A percentile compares a stretch with the other conserved stretches of the same genome.
Conservation (phyloP, 2,888 invertebrate species). For the Lycaena phlaeas region DNA sequence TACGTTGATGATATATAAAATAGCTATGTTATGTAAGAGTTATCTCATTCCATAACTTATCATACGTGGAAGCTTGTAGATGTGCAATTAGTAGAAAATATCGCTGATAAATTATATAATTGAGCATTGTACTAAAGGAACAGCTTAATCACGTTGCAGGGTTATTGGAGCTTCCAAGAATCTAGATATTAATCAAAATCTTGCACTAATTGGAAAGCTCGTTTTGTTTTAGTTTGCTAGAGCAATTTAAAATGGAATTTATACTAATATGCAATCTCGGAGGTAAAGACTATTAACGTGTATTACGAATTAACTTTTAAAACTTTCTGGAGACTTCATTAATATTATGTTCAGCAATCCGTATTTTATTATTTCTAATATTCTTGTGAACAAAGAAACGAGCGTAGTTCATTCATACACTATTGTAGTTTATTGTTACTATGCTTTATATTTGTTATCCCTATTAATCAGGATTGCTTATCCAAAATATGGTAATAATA, state of each 20-base stretch:
- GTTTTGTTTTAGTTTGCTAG: slow-evolving; percentile 30
- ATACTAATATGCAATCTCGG: slow-evolving; percentile 6
- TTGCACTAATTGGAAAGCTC: slow-evolving; percentile 65
- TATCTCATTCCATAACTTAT: too few species aligned
- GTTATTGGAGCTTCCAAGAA: slow-evolving; percentile 58
- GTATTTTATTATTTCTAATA: neutral
- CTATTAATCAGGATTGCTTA: too few species aligned
- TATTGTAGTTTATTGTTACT: too few species aligned
- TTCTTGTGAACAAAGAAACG: too few species aligned
- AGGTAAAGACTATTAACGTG: neutral
- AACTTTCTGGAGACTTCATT: too few species aligned
- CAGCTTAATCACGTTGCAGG: slow-evolving; percentile 58
- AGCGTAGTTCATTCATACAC: too few species aligned
- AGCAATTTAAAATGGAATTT: slow-evolving; percentile 14
- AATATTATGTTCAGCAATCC: too few species aligned
- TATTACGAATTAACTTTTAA: neutral
- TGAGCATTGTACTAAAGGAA: slow-evolving; percentile 34
- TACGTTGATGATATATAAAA: too few species aligned
- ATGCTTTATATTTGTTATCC: too few species aligned
- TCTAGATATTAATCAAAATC: slow-evolving; percentile 61
- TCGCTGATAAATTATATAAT: slow-evolving; percentile 6
- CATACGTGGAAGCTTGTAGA: too few species aligned
- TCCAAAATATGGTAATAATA: too few species aligned
- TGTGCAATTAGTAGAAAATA: neutral
- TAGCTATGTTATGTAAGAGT: too few species aligned